Evolutionary conservation across 2,797 vertebrate species (phyloP), one percentile per base, ranked within the genome.

Genomic region (Aythya fuligula): DNA sequence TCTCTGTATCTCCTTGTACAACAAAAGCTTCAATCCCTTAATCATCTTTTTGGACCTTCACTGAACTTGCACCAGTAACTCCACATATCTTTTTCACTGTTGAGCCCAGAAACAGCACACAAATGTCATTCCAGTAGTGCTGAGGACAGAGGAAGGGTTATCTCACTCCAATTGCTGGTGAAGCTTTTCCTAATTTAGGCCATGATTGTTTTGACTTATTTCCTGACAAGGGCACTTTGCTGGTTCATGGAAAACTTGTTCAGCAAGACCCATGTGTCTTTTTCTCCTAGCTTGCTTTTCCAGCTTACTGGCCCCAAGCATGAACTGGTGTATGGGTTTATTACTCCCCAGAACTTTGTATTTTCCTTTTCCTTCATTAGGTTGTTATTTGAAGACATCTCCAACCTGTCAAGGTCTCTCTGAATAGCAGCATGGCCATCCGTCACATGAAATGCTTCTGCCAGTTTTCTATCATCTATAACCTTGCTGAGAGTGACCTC

Each of bases 111-210:
- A 28, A 28, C 7, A 73, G 56, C 8, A 70, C n/a, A 8, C 11
- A 65, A 13, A 73, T 19, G 6, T 57, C 36, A 8, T 45, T 20
- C 64, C 60, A 45, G 21, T 15, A 47, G 27, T 9, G 11, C 9
- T 67, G n/a, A 76, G 25, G 11, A 65, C 22, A 72, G 25, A 51
- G 5, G 8, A 56, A 60, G 9, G 25, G 18, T 47, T 32, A 25
- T 11, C 22, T 13, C 2, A 41, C 22, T 53, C 20, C 60, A 19
- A 2, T 3, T 1, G 0, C 9, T 32, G 16, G 10, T 72, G 28
- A 51, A 15, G 18, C 30, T 60, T 79, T 72, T 76, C n/a, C 39
- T 41, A 62, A 58, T 4, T 65, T n/a, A 61, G 11, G 5, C 27
- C 24, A 36, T 22, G 15, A 19, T 9, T 3, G 8, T 56, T 8